phyloP scores from a whole-genome alignment of 1,140 invertebrate genomes.

The Drosophila virilis region DNA sequence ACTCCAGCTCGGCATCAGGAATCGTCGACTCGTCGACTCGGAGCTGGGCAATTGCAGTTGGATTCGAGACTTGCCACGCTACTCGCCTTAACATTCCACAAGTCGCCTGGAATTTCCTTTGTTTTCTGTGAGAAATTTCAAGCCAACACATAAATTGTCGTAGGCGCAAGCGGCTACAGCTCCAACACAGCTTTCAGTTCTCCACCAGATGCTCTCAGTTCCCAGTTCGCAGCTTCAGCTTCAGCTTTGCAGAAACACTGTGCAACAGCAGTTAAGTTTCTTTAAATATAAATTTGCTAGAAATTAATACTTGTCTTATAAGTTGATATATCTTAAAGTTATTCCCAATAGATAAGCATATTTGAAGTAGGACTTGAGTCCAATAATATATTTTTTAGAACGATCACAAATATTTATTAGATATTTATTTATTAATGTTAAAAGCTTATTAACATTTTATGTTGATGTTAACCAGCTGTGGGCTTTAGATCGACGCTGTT shows the following conservation, averaged over 20 bases:
- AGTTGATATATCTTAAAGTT: too few relatives aligned
- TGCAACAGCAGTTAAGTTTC: constrained; percentile 1
- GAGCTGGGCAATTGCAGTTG: not conserved
- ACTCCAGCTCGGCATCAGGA: constrained; percentile 15
- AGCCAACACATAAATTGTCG: constrained; percentile 80
- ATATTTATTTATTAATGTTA: too few relatives aligned
- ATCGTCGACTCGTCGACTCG: too few relatives aligned
- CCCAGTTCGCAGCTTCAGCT: not conserved
- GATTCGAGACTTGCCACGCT: constrained; percentile 28
- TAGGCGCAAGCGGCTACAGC: constrained; percentile 62
- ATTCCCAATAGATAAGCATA: too few relatives aligned
- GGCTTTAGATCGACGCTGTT: too few relatives aligned
- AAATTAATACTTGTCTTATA: too few relatives aligned
- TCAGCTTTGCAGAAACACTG: constrained; percentile 34
- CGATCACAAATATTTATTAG: too few relatives aligned
- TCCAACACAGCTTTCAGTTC: constrained; percentile 12
- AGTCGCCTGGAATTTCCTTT: constrained; percentile 77
- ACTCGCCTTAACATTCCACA: constrained; percentile 73
- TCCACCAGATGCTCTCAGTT: constrained; percentile 2
- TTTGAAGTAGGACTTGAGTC: too few relatives aligned
- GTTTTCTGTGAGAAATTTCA: constrained; percentile 83
- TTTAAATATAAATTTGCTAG: not conserved
- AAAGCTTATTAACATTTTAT: too few relatives aligned
- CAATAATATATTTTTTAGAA: too few relatives aligned
- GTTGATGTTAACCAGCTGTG: too few relatives aligned